Base-by-base conservation (phyloP, 2,888 invertebrate genomes). In the Lepeophtheirus nordmannii region DNA sequence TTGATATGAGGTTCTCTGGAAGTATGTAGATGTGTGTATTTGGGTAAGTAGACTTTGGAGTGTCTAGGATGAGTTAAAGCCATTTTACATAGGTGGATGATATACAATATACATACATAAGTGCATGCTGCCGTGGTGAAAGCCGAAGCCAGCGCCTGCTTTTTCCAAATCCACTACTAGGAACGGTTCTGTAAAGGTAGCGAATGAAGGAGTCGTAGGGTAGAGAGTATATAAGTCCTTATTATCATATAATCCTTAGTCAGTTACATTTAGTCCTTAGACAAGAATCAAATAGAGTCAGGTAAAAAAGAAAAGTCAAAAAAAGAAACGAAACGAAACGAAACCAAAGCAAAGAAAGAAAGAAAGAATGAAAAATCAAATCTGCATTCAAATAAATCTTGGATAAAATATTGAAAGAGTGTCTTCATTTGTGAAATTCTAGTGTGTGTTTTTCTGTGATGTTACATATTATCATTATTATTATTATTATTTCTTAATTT, bases 241-340 rank as follows among this genome's bases (percentile, higher is more conserved):
- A 17, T 14, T n/a, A 17, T 46, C 53, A 5, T 17, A n/a, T 3
- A 46, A 17, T 46, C 53, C 53, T 46, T 46, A 46, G 53, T 46
- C 53, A 46, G 53, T 46, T 46, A 14, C 53, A 17, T 46, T 46
- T 17, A 46, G 53, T 46, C 53, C 53, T 46, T 46, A n/a, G 53
- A 46, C 53, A 46, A 46, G 53, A 46, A 46, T 46, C 53, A n/a
- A n/a, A 46, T 46, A 46, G 53, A 46, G 53, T 46, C 53, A 46
- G 53, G 53, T 46, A 46, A 46, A 46, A 14, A 46, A 14, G n/a
- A 46, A n/a, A 3, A 46, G 17, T 17, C 14, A 46, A 46, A 46
- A 10, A 14, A 41, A 10, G 41, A 41, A 14, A 41, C 41, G 41
- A 41, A 41, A 14, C 10, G 14, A 11, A 14, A 46, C n/a, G 53